Base-by-base conservation (phyloP, 2,888 invertebrate species). In the Cataglyphis rosenhaueri region DNA sequence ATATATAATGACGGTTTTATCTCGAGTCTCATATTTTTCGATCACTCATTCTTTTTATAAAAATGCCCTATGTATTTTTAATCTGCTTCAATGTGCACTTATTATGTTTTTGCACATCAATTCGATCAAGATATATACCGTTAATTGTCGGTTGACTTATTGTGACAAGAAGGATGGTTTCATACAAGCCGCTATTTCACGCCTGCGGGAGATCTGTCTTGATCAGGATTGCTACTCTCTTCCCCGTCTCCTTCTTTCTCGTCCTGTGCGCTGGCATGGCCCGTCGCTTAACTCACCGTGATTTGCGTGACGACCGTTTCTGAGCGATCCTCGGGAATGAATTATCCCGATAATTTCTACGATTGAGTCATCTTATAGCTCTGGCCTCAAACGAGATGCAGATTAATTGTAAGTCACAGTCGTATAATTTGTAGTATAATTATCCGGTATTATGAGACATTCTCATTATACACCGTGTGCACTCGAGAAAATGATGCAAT, bases 141-240 rank as follows among this genome's bases (percentile, higher is more conserved):
- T 82, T 78, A 62, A 78, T 61, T 52, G 32, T 59, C 71, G 79
- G 65, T 59, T 82, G 83, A 86, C 82, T 86, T 88, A 89, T 89
- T 85, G 86, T 86, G 90, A 90, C 88, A 88, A 86, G 89, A 88
- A 87, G 82, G 87, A 90, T 89, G 88, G 84, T 90, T 90, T 86
- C 89, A 85, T 87, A 87, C 84, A 83, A 81, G 75, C 81, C 87
- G 85, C 84, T 85, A 86, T 89, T 91, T 87, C 90, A 81, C 88
- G 84, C 90, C 91, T 84, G 91, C 91, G 86, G 91, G 91, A 88
- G 86, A 86, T 87, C 91, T 84, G 85, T 61, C 89, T 59, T 84
- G 88, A 90, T 90, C 84, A 84, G 82, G 82, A 86, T 68, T 76
- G 84, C 81, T 71, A 76, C 81, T 81, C 81, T 81, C 78, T 79